Evolutionary conservation across 2,113 vertebrate genomes (phyloP), one percentile per base, ranked within the genome.

Genomic region (Oxygymnocypris stewartii): DNA sequence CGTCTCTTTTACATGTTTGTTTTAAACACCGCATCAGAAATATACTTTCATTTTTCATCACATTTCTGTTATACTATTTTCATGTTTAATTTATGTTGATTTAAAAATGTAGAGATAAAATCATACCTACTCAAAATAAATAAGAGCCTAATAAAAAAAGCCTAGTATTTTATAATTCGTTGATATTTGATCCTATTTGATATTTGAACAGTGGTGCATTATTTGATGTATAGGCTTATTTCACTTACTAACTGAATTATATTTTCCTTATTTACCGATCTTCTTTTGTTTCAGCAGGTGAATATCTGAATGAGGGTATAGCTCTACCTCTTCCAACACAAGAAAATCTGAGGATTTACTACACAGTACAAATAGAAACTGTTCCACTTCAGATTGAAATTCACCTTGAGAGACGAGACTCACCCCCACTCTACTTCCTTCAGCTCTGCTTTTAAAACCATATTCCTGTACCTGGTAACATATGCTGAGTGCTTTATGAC

Each of bases 321-420:
- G 61, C 14, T 67, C 37, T 81, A 42, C 78, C 20, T 61, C 54
- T 25, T 47, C 16, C 59, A 67, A 67, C 61, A 49, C 23, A 81
- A 61, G 74, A 63, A 81, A 25, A 42, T 44, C 8, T 8, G 14
- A 65, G 16, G 47, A 47, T 42, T 63, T 81, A 81, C 79, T 67
- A 65, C 59, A 82, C 35, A 28, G 40, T 12, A 47, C 40, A 65
- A 47, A 82, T 31, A 67, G 59, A 47, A 82, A 44, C 23, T 14
- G 23, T 61, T 81, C 54, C 57, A 81, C 51, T 42, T 42, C 28
- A 76, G 74, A 59, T 63, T 63, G 71, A 84, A 77, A 85, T 85
- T 85, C 37, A 44, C 47, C 71, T 77, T 76, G 54, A 85, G 28
- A 31, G 28, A 31, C 28, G 28, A 31, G 84, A 85, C 71, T 37